Conservation (phyloP, 2,888 invertebrate species). For the Unio delphinus region DNA sequence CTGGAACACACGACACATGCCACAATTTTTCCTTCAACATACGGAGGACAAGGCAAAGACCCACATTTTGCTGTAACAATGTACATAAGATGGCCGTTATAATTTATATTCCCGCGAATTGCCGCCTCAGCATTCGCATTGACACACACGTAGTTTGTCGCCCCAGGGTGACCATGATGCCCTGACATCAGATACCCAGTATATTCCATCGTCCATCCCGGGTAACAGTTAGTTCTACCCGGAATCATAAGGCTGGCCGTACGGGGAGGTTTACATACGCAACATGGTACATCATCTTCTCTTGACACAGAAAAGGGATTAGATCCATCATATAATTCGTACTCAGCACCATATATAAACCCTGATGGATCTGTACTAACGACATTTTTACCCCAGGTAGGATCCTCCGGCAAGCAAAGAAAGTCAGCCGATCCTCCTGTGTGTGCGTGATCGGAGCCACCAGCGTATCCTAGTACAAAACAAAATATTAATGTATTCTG, state of each 20-base stretch:
- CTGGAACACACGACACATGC: conserved; percentile 43
- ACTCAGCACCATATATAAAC: conserved; percentile 20
- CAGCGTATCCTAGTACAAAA: conserved; percentile 13
- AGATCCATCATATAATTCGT: background rate
- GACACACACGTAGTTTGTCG: conserved; percentile 28
- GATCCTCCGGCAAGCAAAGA: conserved; percentile 19
- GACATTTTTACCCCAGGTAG: conserved; percentile 14
- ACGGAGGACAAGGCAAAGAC: conserved; percentile 41
- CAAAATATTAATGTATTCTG: too few species aligned
- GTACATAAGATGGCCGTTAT: conserved; percentile 33
- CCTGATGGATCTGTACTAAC: background rate
- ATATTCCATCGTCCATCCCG: conserved; percentile 40
- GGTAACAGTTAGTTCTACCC: conserved; percentile 19
- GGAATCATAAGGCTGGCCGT: conserved; percentile 12
- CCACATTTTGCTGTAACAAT: conserved; percentile 36
- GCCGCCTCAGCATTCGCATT: conserved; percentile 29
- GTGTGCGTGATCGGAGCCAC: conserved; percentile 10
- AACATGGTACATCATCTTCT: conserved; percentile 17
- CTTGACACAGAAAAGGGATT: conserved; percentile 2
- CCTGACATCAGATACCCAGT: conserved; percentile 33
- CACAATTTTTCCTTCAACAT: conserved; percentile 28
- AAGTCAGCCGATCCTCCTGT: conserved; percentile 13
- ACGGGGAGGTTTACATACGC: conserved; percentile 9
- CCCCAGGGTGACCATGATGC: conserved; percentile 6
- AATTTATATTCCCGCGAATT: conserved; percentile 9